Percentiles rank a stretch among this genome's conserved stretches.
phyloP scores from a whole-genome alignment of 2,888 invertebrate species.

The Creontiades dilutus region DNA sequence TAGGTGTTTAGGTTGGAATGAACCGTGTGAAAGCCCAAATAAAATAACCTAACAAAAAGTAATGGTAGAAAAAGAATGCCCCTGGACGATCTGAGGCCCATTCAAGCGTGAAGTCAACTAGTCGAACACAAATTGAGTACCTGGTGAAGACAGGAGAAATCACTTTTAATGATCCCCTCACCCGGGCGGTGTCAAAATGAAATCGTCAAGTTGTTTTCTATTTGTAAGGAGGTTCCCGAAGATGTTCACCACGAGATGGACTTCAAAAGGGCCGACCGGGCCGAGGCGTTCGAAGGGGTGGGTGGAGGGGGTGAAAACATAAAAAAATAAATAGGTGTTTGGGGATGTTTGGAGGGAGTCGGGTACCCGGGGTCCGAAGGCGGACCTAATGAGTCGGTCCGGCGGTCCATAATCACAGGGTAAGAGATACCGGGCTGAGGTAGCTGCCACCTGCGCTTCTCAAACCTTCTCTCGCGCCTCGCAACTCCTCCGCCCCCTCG shows the following conservation, averaged over 20 bases:
- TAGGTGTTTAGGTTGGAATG: not conserved
- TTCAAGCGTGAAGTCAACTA: constrained; percentile 39
- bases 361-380: not conserved
- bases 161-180: constrained; percentile 58
- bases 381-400: constrained; percentile 68
- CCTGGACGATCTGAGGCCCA: constrained; percentile 1
- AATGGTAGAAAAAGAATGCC: not conserved
- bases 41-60: not conserved
- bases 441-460: constrained; percentile 68
- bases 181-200: constrained; percentile 62
- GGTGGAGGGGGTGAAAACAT: constrained; percentile 41
- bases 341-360: constrained; percentile 42
- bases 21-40: constrained; percentile 25
- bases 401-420: constrained; percentile 64
- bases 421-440: constrained; percentile 54
- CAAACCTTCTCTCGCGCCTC: constrained; percentile 33
- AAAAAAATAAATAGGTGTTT: constrained; percentile 59
- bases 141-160: constrained; percentile 63
- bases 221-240: constrained; percentile 55
- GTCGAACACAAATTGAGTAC: constrained; percentile 54
- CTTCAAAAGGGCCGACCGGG: not conserved
- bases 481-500: constrained; percentile 28
- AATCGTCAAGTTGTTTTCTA: constrained; percentile 70
- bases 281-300: not conserved
- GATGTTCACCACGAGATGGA: constrained; percentile 7